These are phyloP conservation scores for Lanistes nyassanus DNA, from an alignment of 1,140 invertebrate species.

Conservation along the genomic window DNA sequence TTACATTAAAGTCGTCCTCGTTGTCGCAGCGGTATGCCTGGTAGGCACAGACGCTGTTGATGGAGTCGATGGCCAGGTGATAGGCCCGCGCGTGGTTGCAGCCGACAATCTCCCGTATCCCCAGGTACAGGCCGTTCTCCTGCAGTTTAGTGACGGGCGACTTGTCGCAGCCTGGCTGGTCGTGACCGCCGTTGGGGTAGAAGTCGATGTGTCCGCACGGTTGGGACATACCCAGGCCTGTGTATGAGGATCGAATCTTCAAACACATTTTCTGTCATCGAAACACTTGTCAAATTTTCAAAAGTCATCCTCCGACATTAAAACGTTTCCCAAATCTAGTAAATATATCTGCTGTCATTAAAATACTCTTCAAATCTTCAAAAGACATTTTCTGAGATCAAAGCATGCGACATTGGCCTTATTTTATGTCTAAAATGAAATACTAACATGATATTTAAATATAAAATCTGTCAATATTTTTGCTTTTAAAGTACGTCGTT, in stretches of 20 bases:
- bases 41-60: conserved; percentile 79
- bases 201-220: conserved; percentile 56
- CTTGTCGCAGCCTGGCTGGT: conserved; percentile 52
- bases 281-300: no score
- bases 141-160: neutral
- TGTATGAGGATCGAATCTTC: neutral
- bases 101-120: conserved; percentile 70
- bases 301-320: no score
- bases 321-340: no score
- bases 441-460: no score
- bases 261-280: no score
- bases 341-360: no score
- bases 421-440: no score
- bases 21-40: conserved; percentile 72
- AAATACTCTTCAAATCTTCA: no score
- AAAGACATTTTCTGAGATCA: no score
- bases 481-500: no score
- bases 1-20: conserved; percentile 74
- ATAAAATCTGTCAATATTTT: no score
- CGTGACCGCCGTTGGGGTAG: conserved; percentile 52
- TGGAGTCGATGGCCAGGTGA: conserved; percentile 87
- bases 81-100: conserved; percentile 88
- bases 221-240: conserved; percentile 44
- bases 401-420: no score
- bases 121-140: conserved; percentile 30